phyloP scores from a whole-genome alignment of 2,888 invertebrate genomes.

The Alloplasta piceator region DNA sequence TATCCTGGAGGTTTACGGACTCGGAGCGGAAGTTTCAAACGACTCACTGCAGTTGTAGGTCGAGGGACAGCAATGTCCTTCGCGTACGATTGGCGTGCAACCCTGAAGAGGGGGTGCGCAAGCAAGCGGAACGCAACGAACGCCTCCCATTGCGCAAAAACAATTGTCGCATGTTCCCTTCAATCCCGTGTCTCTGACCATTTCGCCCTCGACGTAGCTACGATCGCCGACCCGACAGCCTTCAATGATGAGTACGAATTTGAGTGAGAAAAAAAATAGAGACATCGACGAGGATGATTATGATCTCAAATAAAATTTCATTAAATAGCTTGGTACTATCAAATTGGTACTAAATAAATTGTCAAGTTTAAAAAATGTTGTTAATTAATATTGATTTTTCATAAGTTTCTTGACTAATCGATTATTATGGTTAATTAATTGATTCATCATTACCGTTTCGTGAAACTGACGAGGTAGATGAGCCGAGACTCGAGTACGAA shows the following conservation, averaged over 20 bases:
- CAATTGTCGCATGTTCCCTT: conserved; percentile 90
- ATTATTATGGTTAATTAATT: neutral
- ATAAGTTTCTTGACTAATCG: too few relatives aligned
- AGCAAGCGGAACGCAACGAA: conserved; percentile 90
- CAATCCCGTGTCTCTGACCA: conserved; percentile 85
- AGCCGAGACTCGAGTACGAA: conserved; percentile 13
- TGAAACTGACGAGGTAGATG: conserved; percentile 14
- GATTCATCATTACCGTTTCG: conserved; percentile 46
- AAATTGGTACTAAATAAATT: too few relatives aligned
- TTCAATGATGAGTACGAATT: conserved; percentile 76
- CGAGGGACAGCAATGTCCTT: conserved; percentile 93
- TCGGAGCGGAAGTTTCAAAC: conserved; percentile 41
- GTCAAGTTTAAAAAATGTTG: too few relatives aligned
- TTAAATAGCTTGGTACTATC: neutral
- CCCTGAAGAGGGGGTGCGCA: conserved; percentile 91
- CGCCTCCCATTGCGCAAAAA: conserved; percentile 90
- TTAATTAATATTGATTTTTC: too few relatives aligned
- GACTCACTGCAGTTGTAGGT: conserved; percentile 91
- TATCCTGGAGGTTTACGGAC: neutral
- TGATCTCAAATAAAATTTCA: neutral
- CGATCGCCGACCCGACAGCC: conserved; percentile 88
- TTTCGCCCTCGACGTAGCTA: conserved; percentile 89
- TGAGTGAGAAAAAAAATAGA: neutral
- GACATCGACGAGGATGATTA: conserved; percentile 10
- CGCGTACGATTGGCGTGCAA: conserved; percentile 90